Conservation (phyloP, 2,113 vertebrate species). For the Nansenia antarctica region DNA sequence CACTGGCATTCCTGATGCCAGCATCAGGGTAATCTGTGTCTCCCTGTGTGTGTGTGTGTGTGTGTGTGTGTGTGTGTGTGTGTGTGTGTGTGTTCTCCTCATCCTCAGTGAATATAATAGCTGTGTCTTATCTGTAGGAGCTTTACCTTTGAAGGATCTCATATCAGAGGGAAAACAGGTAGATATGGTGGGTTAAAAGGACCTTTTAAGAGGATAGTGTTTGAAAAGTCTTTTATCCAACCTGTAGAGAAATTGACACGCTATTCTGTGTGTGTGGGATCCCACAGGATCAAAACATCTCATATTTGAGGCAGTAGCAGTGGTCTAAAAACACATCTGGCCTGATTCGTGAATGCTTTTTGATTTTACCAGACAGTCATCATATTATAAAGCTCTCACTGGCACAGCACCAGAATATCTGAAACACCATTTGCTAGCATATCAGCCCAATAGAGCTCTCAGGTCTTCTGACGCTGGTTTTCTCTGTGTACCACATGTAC, state of each 20-base stretch:
- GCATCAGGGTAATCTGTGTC: conserved; percentile 17
- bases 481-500: too few relatives aligned
- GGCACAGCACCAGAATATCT: too few relatives aligned
- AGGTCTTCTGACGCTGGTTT: too few relatives aligned
- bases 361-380: too few relatives aligned
- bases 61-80: conserved; percentile 1
- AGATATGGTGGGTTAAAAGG: neutral
- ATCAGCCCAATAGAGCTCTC: too few relatives aligned
- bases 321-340: too few relatives aligned
- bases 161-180: neutral
- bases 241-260: neutral
- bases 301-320: too few relatives aligned
- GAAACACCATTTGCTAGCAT: too few relatives aligned
- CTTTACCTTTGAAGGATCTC: conserved; percentile 10
- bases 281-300: too few relatives aligned
- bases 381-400: too few relatives aligned
- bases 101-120: neutral
- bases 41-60: neutral
- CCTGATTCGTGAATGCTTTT: too few relatives aligned
- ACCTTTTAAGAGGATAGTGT: neutral
- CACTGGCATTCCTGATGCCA: neutral
- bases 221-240: neutral
- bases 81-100: too few relatives aligned
- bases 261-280: neutral
- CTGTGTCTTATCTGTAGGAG: neutral